Evolutionary conservation across 2,888 invertebrate species (phyloP), one percentile per base, ranked within the genome.

Genomic region (Pachliopta kotzebuea): DNA sequence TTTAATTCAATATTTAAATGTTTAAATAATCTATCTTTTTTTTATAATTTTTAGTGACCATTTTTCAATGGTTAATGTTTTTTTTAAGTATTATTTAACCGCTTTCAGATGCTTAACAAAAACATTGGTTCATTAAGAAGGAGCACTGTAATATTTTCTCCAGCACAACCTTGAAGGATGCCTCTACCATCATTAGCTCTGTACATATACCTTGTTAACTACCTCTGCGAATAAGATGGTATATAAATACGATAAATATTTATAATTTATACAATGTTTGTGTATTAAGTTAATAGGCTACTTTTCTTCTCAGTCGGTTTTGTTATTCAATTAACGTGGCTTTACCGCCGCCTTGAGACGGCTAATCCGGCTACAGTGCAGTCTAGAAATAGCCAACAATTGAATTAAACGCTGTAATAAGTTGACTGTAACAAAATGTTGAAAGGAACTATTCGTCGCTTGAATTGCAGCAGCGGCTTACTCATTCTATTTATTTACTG

Each of bases 321-420:
- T 29, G 29, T 55, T 26, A 55, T 29, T 55, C 55, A 18, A 55
- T 55, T 29, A 55, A 29, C 29, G n/a, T 29, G 29, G 55, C 50
- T 55, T 55, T 55, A 55, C n/a, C 26, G 29, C 29, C 18, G 29
- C 55, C 29, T n/a, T 18, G 55, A 55, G 26, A 18, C 29, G n/a
- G 55, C 29, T 55, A 55, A 55, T 55, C 55, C 55, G 14, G n/a
- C 29, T 55, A n/a, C n/a, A 55, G 17, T 3, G 21, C 50, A 52
- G 50, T 52, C 21, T 52, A 52, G 50, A 23, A 52, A 52, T 52
- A 52, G n/a, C n/a, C 55, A 29, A 55, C 29, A 55, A 55, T 55
- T 29, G 55, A 26, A 55, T 55, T 55, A 55, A n/a, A 18, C n/a
- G 29, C 21, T 55, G 18, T 55, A 55, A 26, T 55, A 55, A 29